Conservation (phyloP, 2,888 invertebrate species). For the Agonopterix alstromeriana region DNA sequence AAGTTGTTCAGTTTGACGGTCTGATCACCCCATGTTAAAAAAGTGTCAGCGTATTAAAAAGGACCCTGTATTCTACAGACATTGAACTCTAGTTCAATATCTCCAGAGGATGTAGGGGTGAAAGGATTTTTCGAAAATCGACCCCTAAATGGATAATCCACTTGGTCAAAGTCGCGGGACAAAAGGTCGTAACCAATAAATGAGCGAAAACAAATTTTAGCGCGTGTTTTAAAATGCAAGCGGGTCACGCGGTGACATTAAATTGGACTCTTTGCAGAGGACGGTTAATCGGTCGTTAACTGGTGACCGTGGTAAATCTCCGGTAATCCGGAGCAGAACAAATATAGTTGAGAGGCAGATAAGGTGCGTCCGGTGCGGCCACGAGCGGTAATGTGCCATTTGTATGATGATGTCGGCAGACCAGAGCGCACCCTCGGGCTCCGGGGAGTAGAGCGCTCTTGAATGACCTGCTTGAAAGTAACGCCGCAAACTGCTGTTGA, state of each 20-base stretch:
- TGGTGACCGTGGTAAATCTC: constrained; percentile 71
- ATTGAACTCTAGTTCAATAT: too few species aligned
- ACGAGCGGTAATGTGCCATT: constrained; percentile 68
- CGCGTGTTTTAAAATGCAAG: constrained; percentile 35
- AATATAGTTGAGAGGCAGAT: constrained; percentile 73
- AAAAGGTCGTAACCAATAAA: too few species aligned
- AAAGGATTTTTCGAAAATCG: too few species aligned
- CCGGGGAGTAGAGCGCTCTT: constrained; percentile 24
- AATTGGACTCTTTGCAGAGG: constrained; percentile 68
- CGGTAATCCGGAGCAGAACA: constrained; percentile 68
- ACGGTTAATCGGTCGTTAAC: constrained; percentile 67
- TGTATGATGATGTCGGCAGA: constrained; percentile 65
- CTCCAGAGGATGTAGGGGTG: too few species aligned
- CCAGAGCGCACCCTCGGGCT: constrained; percentile 25
- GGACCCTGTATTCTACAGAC: too few species aligned
- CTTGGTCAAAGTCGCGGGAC: too few species aligned
- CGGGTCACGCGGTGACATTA: constrained; percentile 41
- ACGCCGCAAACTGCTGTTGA: constrained; percentile 13
- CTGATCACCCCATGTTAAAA: too few species aligned
- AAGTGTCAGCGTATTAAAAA: too few species aligned
- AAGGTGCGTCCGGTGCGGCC: constrained; percentile 52
- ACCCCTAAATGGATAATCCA: too few species aligned
- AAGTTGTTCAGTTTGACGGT: too few species aligned
- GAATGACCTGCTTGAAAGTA: constrained; percentile 30
- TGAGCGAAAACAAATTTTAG: constrained; percentile 7